Percentiles rank a stretch among this genome's conserved stretches.
Evolutionary conservation across 2,113 vertebrate species (phyloP).

Genomic region (Zosterops borbonicus): DNA sequence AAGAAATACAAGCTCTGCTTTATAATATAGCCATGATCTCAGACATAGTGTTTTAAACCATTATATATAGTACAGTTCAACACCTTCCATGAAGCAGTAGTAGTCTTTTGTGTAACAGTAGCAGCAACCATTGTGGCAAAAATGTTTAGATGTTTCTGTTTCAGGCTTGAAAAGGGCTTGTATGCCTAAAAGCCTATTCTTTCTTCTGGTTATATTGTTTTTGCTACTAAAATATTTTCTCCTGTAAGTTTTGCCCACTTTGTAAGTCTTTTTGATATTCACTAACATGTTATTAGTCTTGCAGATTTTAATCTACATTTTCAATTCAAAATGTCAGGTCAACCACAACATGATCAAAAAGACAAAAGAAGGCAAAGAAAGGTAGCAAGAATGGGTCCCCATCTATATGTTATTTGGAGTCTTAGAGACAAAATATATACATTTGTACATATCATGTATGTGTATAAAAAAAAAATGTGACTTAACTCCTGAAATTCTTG

Average conservation of each 20-base stretch:
- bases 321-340: neutral
- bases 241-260: fast-evolving
- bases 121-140: neutral
- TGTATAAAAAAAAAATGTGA: no score
- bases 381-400: neutral
- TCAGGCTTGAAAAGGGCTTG: neutral
- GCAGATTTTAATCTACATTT: neutral
- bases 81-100: neutral
- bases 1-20: neutral
- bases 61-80: neutral
- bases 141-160: neutral
- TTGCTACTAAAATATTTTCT: neutral
- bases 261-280: neutral
- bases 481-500: neutral
- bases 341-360: neutral
- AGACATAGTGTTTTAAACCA: neutral
- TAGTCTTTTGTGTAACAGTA: neutral
- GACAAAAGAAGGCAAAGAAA: neutral
- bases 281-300: neutral
- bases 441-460: neutral
- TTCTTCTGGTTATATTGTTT: neutral
- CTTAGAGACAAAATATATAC: neutral
- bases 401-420: neutral
- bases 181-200: neutral
- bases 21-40: neutral